Conservation (phyloP, 2,888 invertebrate species). For the Eupithecia centaureata region DNA sequence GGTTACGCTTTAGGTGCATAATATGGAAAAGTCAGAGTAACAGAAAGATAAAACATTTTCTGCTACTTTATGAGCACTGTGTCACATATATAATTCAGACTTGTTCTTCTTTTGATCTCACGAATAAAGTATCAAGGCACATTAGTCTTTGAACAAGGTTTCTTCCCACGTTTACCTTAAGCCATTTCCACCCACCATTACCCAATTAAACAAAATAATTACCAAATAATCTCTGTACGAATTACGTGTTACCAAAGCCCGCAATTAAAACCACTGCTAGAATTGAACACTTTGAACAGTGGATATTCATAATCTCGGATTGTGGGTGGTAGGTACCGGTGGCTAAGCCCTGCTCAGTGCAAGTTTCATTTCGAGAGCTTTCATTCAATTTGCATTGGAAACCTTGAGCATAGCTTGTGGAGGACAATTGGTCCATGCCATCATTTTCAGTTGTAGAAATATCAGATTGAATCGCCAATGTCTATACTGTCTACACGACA, state of each 20-base stretch:
- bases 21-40: background rate
- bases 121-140: background rate
- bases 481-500: too few species aligned
- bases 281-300: constrained; percentile 17
- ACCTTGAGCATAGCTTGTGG: constrained; percentile 54
- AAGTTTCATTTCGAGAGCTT: constrained; percentile 65
- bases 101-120: constrained; percentile 10
- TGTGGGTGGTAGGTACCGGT: constrained; percentile 41
- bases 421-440: constrained; percentile 34
- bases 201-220: constrained; percentile 5
- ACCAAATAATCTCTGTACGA: constrained; percentile 19
- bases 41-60: background rate
- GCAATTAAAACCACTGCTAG: constrained; percentile 25
- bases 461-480: too few species aligned
- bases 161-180: background rate
- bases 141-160: background rate
- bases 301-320: constrained; percentile 41
- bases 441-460: background rate
- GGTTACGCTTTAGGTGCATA: background rate
- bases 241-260: constrained; percentile 25
- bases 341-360: constrained; percentile 50
- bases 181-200: background rate
- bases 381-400: constrained; percentile 73
- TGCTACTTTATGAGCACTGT: background rate
- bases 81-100: background rate